phyloP scores from a whole-genome alignment of 2,113 vertebrate genomes.

The Misgurnus mizolepis region DNA sequence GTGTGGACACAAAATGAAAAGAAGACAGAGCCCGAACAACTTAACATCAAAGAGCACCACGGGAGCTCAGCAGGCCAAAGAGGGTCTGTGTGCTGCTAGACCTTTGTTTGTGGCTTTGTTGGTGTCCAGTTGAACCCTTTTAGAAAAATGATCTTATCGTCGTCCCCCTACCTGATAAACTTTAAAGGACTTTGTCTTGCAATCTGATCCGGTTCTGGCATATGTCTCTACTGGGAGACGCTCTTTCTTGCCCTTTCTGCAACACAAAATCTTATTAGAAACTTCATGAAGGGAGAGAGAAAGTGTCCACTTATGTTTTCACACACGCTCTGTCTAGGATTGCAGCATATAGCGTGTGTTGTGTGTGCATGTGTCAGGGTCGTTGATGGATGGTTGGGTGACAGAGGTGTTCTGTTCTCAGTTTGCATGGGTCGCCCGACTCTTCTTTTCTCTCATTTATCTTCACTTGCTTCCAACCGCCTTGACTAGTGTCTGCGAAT shows the following conservation, averaged over 20 bases:
- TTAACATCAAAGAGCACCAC: constrained; percentile 77
- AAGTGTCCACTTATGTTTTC: constrained; percentile 2
- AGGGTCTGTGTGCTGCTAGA: constrained; percentile 29
- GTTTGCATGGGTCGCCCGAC: constrained; percentile 59
- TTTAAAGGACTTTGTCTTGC: constrained; percentile 35
- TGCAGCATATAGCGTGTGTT: constrained; percentile 3
- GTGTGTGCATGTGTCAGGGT: constrained; percentile 31
- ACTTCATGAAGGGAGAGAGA: constrained; percentile 1
- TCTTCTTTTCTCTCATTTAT: constrained; percentile 74
- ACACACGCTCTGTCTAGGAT: neutral
- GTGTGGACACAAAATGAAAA: constrained; percentile 69
- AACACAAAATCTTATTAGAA: constrained; percentile 44
- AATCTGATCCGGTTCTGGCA: constrained; percentile 49
- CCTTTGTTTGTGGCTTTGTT: constrained; percentile 51
- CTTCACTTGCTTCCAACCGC: constrained; percentile 76
- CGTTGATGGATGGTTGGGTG: constrained; percentile 59
- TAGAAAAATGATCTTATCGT: constrained; percentile 58
- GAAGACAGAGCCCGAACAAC: constrained; percentile 75
- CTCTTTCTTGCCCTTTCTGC: constrained; percentile 19
- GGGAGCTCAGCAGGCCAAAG: constrained; percentile 55
- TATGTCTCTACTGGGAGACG: constrained; percentile 42
- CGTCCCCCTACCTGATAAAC: constrained; percentile 14
- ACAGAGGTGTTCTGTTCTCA: constrained; percentile 48
- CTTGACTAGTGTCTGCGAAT: constrained; percentile 75
- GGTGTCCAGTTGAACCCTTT: constrained; percentile 46